Evolutionary conservation across 2,888 invertebrate genomes (phyloP), one percentile per base, ranked within the genome.

Genomic region (Drosophila kuntzei): DNA sequence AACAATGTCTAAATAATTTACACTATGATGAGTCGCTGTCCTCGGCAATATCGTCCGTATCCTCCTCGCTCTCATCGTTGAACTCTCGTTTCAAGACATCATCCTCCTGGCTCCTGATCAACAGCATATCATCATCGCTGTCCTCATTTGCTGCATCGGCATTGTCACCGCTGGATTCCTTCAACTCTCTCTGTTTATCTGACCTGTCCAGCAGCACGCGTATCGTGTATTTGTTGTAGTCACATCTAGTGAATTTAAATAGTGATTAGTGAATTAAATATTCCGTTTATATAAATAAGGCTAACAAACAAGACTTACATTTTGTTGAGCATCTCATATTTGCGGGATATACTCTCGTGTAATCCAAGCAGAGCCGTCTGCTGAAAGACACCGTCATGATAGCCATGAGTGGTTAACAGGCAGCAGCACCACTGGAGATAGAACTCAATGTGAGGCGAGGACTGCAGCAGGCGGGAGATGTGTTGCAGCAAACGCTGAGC

Each of bases 181-280:
- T 55, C 1, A 61, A 9, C 3, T 53, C 46, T 36, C 68, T 41
- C 14, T 22, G 62, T 34, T 47, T 70, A 2, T 87, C 83, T 2
- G 90, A 94, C 0, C 95, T 93, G 3, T 93, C 93, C 71, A 94
- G 91, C 12, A 97, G 93, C 76, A 95, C 96, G 44, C 94, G 94
- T 72, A 97, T 93, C 0, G 96, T 97, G 90, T 97, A 98, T 89
- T 97, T 96, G 92, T 98, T 98, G 91, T 96, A 97, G 90, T 98
- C 97, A 90, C 97, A 97, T 82, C 97, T 98, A 93, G 20, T 94
- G 94, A 39, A 12, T 0, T 22, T 50, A 64, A 3, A 12, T 29
- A 5, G 11, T 12, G n/a, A 22, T 34, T 9, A 11, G 11, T 20
- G 1, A 12, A 22, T n/a, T 7, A n/a, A 20, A 7, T 12, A 12